Evolutionary conservation across 2,113 vertebrate genomes (phyloP), one percentile per base, ranked within the genome.

Genomic region (Menidia beryllina): DNA sequence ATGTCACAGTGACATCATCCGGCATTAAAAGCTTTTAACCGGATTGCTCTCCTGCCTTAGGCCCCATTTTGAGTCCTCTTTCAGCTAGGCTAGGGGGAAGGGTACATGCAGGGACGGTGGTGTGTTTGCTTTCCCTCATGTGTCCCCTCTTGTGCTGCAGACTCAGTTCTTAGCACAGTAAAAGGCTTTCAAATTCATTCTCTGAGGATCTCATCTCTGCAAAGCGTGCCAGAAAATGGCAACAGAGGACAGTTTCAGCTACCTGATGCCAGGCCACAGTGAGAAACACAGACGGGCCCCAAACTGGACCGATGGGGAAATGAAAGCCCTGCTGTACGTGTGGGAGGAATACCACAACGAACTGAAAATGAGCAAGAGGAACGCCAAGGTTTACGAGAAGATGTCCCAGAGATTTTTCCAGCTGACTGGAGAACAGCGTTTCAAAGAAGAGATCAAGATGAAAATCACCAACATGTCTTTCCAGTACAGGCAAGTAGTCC

Each of bases 1-100:
- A 98, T 97, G 97, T 98, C 97, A 96, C 92, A 78, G 94, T 99
- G 97, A 98, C 97, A 97, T 93, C 91, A 96, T 94, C 91, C 95
- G 93, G 94, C 92, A 94, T 96, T 99, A 98, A 99, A 99, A 98
- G 97, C 97, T 98, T 98, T 99, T 99, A 98, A 97, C 96, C 95
- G 95, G 97, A 97, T 98, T 96, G 94, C 94, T 96, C 95, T 94
- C 95, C 96, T 94, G 96, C 96, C 93, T 93, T 95, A 96, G 96
- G 96, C 95, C 96, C 96, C 95, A 97, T 98, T 97, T 98, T 95
- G 95, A 96, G 95, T 93, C 90, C 92, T 95, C 95, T 96, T 95
- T 92, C 89, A 95, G 95, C 93, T 92, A 93, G 95, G 93, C 94
- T 92, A 92, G 91, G 92, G 94, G 95, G 94, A 94, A 94, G 94